Conservation (phyloP, 2,113 vertebrate genomes). For the Erpornis zantholeuca region DNA sequence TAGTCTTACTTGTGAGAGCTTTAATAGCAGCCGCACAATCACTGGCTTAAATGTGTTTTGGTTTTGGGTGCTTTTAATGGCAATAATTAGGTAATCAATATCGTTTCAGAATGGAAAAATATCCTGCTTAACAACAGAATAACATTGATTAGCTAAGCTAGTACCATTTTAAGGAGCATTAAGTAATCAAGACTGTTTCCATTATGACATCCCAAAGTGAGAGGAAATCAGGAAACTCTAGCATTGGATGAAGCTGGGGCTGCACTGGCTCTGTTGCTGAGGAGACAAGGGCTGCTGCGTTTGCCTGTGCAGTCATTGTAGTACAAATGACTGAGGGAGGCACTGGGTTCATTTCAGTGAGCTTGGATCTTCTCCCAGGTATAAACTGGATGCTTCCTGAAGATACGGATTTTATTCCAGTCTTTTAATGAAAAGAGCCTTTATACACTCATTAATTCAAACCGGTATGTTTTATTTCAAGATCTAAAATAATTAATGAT, state of each 20-base stretch:
- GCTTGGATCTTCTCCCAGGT: neutral
- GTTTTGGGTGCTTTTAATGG: constrained; percentile 39
- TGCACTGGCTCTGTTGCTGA: neutral
- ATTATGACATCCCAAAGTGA: constrained; percentile 9
- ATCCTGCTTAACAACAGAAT: constrained; percentile 50
- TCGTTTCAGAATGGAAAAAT: constrained; percentile 54
- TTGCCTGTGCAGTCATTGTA: neutral
- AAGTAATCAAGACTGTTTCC: constrained; percentile 36
- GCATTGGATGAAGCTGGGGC: neutral
- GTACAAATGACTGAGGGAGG: neutral
- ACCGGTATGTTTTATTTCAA: neutral
- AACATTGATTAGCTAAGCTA: constrained; percentile 45
- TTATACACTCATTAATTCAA: neutral
- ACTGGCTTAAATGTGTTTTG: neutral
- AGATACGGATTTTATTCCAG: neutral
- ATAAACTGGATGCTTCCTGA: neutral
- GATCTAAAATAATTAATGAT: neutral
- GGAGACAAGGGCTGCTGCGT: neutral
- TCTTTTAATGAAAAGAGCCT: neutral
- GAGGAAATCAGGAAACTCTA: neutral
- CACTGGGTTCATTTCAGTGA: neutral
- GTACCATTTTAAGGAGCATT: constrained; percentile 46
- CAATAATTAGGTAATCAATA: constrained; percentile 57
- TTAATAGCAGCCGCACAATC: neutral
- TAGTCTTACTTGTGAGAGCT: neutral